Evolutionary conservation across 2,888 invertebrate species (phyloP), one percentile per base, ranked within the genome.

Genomic region (Xestia rhomboidea): DNA sequence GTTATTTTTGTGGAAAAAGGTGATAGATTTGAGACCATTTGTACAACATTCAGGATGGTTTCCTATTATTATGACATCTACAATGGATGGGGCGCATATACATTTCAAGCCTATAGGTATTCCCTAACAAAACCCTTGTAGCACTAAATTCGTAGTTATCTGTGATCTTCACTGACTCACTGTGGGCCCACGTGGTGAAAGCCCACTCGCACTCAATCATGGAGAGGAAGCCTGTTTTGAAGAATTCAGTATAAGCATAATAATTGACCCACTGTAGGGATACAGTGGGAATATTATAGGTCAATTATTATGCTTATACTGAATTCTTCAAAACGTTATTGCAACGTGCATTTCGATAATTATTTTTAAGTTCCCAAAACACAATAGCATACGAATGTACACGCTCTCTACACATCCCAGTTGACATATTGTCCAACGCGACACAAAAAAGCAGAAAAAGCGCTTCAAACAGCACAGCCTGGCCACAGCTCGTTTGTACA

Each of bases 401-500:
- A 41, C 38, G 2, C 41, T 41, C 1, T 24, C 1, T 34, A 67
- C 18, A 24, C 10, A 27, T 34, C 3, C 27, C 0, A 57, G 30
- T 49, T 41, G n/a, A 60, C 41, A 74, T 6, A 21, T n/a, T 21
- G n/a, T 30, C 2, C 15, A 0, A 51, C 0, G 27, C 15, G 44
- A 60, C 27, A 62, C 27, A 27, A 34, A 57, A 82, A n/a, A 27
- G 27, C 27, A 21, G 8, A 82, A 82, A 76, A 80, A 69, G 46
- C 49, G 44, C 46, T 57, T 49, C 27, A 27, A 60, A 64, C 46
- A 76, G 82, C 30, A 41, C 27, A 44, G 18, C 49, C 49, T 21
- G 46, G 69, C 76, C 76, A 54, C 78, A 75, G 76, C 64, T 75
- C 81, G 84, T 77, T 86, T 84, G 66, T 81, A 62, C 54, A 41